Percentiles rank a stretch among this genome's conserved stretches.
Evolutionary conservation across 2,888 invertebrate species (phyloP).

Genomic region (Epinotia ramella): DNA sequence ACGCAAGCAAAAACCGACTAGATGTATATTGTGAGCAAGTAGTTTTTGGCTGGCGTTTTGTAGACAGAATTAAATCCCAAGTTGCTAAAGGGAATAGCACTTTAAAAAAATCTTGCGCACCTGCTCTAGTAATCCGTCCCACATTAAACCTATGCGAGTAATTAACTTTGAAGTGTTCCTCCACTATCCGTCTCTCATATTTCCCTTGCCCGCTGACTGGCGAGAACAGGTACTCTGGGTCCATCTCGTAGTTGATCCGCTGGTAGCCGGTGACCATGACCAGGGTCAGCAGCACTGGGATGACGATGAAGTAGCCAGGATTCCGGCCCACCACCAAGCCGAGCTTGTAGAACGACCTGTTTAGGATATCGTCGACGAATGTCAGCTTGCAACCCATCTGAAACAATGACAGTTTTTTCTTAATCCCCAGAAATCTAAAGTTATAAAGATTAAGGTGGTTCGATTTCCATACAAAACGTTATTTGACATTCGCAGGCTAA

Average conservation of each 20-base stretch:
- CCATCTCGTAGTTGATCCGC: conserved; percentile 94
- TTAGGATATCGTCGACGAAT: conserved; percentile 92
- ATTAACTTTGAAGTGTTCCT: conserved; percentile 94
- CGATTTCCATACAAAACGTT: too few species aligned
- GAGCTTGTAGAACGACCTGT: conserved; percentile 92
- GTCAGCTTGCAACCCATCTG: conserved; percentile 91
- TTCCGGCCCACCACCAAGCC: conserved; percentile 91
- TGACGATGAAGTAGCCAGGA: conserved; percentile 95
- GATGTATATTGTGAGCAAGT: too few species aligned
- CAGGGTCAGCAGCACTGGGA: conserved; percentile 92
- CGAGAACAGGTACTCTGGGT: conserved; percentile 96
- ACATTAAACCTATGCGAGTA: conserved; percentile 94
- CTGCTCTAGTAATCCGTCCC: conserved; percentile 94
- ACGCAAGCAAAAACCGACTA: too few species aligned
- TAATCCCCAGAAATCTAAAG: background rate
- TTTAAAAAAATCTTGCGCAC: conserved; percentile 71
- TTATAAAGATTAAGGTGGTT: too few species aligned
- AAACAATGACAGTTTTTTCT: conserved; percentile 56
- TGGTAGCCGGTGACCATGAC: conserved; percentile 96
- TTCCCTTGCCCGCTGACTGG: conserved; percentile 95
- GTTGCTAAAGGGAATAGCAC: too few species aligned
- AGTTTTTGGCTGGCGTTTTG: too few species aligned
- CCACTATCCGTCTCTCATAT: conserved; percentile 91
- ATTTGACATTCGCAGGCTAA: too few species aligned
- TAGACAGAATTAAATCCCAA: too few species aligned